These are phyloP conservation scores for Lophura swinhoii DNA, from an alignment of 2,797 vertebrate genomes.

Conservation along the genomic window DNA sequence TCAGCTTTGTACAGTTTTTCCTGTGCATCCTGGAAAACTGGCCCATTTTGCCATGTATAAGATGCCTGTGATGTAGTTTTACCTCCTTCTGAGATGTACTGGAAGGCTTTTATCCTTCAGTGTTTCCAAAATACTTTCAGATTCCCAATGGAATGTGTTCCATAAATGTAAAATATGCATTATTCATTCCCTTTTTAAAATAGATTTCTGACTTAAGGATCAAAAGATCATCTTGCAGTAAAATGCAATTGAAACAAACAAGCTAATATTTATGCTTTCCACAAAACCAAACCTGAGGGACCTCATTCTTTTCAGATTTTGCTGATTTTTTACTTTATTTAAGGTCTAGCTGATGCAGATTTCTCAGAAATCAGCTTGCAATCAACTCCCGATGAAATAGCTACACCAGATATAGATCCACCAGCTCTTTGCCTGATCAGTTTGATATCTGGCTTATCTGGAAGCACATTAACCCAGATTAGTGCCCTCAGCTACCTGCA, in stretches of 20 bases:
- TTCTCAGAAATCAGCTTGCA: background rate
- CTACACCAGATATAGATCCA: background rate
- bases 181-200: background rate
- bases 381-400: background rate
- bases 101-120: background rate
- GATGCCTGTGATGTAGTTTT: background rate
- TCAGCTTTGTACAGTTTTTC: background rate
- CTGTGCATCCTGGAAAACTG: background rate
- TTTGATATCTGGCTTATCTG: background rate
- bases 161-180: background rate
- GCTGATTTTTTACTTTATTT: background rate
- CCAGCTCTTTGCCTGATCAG: background rate
- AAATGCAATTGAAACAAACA: conserved; percentile 9
- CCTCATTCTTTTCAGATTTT: background rate
- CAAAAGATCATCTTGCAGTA: background rate
- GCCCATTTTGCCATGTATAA: background rate
- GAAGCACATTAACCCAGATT: background rate
- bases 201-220: background rate
- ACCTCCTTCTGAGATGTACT: background rate
- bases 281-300: background rate
- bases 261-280: background rate
- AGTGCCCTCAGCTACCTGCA: background rate
- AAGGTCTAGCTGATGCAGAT: background rate
- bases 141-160: background rate
- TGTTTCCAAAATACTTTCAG: background rate